phyloP scores from a whole-genome alignment of 2,888 invertebrate genomes.

The Escarpia spicata region DNA sequence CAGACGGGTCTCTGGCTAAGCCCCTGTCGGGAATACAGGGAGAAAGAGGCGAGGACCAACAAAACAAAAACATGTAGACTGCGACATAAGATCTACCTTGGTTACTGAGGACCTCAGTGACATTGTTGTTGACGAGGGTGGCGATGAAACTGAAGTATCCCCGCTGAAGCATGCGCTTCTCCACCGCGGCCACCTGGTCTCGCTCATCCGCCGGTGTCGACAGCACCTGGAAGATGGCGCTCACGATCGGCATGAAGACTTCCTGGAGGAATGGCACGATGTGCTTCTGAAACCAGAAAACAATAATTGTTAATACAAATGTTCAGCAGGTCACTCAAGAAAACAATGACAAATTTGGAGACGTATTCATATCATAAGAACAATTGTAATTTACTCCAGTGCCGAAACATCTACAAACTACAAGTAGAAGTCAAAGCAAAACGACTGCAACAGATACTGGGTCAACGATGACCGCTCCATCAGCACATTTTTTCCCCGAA shows the following conservation, averaged over 20 bases:
- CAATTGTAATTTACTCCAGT: not conserved
- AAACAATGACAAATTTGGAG: not conserved
- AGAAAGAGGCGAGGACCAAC: not conserved
- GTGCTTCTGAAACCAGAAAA: slow-evolving; percentile 63
- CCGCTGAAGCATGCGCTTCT: slow-evolving; percentile 67
- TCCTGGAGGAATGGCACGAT: slow-evolving; percentile 68
- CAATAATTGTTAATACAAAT: not conserved
- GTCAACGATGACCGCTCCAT: not conserved
- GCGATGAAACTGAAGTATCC: slow-evolving; percentile 68
- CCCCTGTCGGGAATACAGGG: not conserved
- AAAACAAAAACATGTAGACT: slow-evolving; percentile 25
- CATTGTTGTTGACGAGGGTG: slow-evolving; percentile 67
- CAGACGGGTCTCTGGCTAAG: too few relatives aligned
- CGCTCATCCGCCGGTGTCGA: slow-evolving; percentile 66
- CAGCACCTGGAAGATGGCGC: slow-evolving; percentile 66
- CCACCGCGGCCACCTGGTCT: slow-evolving; percentile 67
- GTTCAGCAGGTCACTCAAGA: too few relatives aligned
- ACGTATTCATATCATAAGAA: not conserved
- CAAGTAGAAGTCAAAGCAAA: not conserved
- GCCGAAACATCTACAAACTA: not conserved
- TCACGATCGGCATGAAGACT: slow-evolving; percentile 68
- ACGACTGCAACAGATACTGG: not conserved
- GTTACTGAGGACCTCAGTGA: slow-evolving; percentile 65
- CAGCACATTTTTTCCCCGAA: not conserved
- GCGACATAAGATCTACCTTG: slow-evolving; percentile 51